Evolutionary conservation across 2,113 vertebrate genomes (phyloP), one percentile per base, ranked within the genome.

Genomic region (Protomyctophum bolini): DNA sequence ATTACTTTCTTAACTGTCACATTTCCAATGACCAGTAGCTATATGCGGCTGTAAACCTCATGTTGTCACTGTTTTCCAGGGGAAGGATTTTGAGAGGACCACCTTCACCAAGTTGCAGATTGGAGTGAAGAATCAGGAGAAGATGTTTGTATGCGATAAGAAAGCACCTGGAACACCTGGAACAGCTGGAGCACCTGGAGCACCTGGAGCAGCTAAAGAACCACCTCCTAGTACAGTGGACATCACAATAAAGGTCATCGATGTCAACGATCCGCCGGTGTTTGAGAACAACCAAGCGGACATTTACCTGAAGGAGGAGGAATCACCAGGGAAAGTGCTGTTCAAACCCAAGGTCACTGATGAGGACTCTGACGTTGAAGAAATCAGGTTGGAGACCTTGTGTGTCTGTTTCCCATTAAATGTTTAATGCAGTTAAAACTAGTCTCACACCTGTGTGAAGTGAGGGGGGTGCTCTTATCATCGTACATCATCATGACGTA

Each of bases 101-200:
- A 29, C 58, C 0, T 0, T 8, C 0, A 33, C 6, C 2, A 68
- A 11, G 0, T 80, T 96, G 33, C 2, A 86, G 9, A 79, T 95
- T 6, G 58, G 58, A 4, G 92, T 93, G 11, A 59, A 91, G 10
- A 95, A 96, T 0, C 83, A 93, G 77, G 92, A 94, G 59, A 29
- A 48, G 0, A 72, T 93, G 10, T 91, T 85, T 72, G 8, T 68
- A 9, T 95, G 94, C 8, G n/a, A 59, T 29, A 2, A 29, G 21
- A 21, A 21, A 21, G 1, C 21, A 21, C 21, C 21, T 21, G 21
- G 21, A 21, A 21, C 21, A 33, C 0, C 1, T 41, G 47, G 0
- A 2, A n/a, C 12, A n/a, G 11, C 4, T 12, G 10, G 11, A 55
- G 0, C 0, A 7, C 9, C 2, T 14, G 55, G 6, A 14, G 28